A percentile compares a stretch with the other conserved stretches of the same genome.
Evolutionary conservation across 2,797 vertebrate species (phyloP).

Genomic region (Sphenodon punctatus): DNA sequence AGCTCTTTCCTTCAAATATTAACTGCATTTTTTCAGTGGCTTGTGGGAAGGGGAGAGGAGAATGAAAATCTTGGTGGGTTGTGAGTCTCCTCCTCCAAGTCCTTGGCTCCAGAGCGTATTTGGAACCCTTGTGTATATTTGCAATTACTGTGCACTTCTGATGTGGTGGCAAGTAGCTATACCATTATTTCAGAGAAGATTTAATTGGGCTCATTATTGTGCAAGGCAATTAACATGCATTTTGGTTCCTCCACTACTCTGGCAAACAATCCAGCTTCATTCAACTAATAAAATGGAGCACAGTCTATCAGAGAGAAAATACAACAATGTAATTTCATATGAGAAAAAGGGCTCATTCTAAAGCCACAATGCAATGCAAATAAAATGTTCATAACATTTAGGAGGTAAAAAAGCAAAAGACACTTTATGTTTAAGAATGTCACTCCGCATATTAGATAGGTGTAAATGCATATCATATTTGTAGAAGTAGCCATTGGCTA

Average conservation of each 20-base stretch:
- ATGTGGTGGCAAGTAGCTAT: not conserved
- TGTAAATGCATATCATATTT: too few species aligned
- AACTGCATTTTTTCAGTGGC: too few species aligned
- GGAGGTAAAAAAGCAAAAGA: not conserved
- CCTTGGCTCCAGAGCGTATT: too few species aligned
- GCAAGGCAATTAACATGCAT: not conserved
- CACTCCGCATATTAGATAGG: not conserved
- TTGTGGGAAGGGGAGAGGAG: too few species aligned
- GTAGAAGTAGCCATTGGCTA: not conserved
- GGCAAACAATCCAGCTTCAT: not conserved
- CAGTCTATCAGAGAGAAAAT: not conserved
- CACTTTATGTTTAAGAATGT: not conserved
- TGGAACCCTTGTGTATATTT: not conserved
- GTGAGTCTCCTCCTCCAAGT: too few species aligned
- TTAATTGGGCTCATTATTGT: not conserved
- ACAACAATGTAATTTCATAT: not conserved
- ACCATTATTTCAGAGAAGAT: not conserved
- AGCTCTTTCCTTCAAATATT: too few species aligned
- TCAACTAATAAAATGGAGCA: not conserved
- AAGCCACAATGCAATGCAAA: not conserved
- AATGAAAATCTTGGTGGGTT: too few species aligned
- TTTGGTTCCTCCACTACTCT: not conserved
- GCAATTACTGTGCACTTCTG: not conserved
- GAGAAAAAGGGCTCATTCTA: not conserved
- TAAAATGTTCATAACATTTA: not conserved